Evolutionary conservation across 2,888 invertebrate species (phyloP).

Genomic region (Eupsilia transversa): DNA sequence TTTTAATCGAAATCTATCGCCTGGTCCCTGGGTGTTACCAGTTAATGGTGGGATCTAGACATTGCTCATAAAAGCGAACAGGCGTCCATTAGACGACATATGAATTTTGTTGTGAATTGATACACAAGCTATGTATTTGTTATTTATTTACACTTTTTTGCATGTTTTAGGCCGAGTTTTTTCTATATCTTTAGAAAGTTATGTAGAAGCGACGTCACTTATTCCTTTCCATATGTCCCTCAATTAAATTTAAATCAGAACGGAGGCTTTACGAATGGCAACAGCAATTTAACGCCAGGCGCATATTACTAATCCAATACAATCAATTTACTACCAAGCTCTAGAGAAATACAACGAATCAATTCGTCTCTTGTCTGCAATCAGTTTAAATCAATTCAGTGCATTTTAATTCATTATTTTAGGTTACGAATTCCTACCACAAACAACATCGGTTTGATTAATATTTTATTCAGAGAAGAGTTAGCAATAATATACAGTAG

Average conservation of each 20-base stretch:
- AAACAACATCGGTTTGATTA: conserved; percentile 16
- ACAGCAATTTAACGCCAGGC: conserved; percentile 15
- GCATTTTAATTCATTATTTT: conserved; percentile 22
- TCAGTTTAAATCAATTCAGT: conserved; percentile 17
- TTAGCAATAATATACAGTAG: background rate
- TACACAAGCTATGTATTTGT: background rate
- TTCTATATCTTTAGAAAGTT: background rate
- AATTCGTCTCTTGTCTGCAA: background rate
- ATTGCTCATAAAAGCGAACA: background rate
- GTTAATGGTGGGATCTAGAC: background rate
- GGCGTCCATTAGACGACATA: background rate
- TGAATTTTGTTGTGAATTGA: background rate
- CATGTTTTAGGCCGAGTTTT: too few species aligned
- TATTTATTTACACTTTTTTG: background rate
- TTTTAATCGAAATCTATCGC: background rate
- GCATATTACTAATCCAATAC: background rate
- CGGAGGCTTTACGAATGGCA: background rate
- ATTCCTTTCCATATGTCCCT: background rate
- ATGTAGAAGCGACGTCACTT: background rate
- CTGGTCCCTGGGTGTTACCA: background rate
- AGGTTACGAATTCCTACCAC: conserved; percentile 3
- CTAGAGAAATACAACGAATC: background rate
- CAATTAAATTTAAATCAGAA: background rate
- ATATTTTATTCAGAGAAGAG: conserved; percentile 13
- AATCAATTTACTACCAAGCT: background rate